Conservation (phyloP, 1,140 invertebrate genomes). For the Diachasmimorpha longicaudata region DNA sequence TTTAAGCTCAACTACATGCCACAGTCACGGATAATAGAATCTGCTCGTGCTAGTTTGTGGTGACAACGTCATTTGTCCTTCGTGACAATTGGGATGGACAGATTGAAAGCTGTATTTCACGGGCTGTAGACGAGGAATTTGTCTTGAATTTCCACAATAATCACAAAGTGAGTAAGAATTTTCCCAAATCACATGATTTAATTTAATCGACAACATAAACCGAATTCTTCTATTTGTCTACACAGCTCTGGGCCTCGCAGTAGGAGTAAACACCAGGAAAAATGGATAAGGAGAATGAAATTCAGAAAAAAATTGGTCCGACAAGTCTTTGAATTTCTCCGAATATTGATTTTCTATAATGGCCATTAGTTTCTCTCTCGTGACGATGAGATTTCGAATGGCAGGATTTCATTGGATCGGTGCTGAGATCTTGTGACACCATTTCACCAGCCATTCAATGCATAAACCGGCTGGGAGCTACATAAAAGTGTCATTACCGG, state of each 20-base stretch:
- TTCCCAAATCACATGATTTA: too few relatives aligned
- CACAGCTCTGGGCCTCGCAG: not conserved
- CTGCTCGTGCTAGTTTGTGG: not conserved
- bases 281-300: not conserved
- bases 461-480: not conserved
- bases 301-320: not conserved
- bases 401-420: not conserved
- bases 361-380: not conserved
- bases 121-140: too few relatives aligned
- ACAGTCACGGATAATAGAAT: not conserved
- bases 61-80: not conserved
- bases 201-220: too few relatives aligned
- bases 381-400: not conserved
- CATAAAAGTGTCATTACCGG: too few relatives aligned
- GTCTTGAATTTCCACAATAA: too few relatives aligned
- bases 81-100: not conserved
- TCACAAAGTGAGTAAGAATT: too few relatives aligned
- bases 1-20: not conserved
- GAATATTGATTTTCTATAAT: slow-evolving; percentile 19
- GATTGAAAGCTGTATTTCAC: not conserved
- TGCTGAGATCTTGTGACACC: not conserved
- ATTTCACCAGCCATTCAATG: not conserved
- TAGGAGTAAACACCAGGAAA: not conserved
- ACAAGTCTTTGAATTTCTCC: not conserved
- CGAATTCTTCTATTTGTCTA: too few relatives aligned